These are phyloP conservation scores for Venustaconcha ellipsiformis DNA, from an alignment of 1,140 invertebrate species.

Conservation along the genomic window DNA sequence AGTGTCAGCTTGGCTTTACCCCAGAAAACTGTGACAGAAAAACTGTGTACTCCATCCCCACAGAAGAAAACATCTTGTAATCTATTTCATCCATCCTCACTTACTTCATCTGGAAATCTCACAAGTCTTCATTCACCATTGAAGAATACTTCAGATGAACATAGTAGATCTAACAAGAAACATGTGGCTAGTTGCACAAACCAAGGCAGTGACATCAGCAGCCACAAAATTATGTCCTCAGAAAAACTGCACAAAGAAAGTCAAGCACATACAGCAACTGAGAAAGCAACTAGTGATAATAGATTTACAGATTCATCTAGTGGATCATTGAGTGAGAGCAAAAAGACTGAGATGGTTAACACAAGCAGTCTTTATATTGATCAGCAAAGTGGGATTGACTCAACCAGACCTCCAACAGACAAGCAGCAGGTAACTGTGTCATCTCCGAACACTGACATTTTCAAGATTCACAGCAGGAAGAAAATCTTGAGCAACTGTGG, in stretches of 20 bases:
- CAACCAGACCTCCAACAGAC: background rate
- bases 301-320: constrained; percentile 3
- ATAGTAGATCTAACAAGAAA: no score
- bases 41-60: no score
- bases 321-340: constrained; percentile 7
- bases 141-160: no score
- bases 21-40: no score
- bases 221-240: background rate
- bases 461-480: constrained; percentile 36
- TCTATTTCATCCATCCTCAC: no score
- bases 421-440: constrained; percentile 6
- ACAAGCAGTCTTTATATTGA: background rate
- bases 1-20: no score
- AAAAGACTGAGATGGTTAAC: constrained; percentile 4
- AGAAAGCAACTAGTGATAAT: background rate
- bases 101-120: no score
- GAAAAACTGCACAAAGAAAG: background rate
- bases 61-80: no score
- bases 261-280: background rate
- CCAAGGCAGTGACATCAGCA: no score
- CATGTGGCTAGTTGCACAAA: no score
- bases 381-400: constrained; percentile 8
- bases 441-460: constrained; percentile 2
- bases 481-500: constrained; percentile 59
- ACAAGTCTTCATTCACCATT: no score